Evolutionary conservation across 2,113 vertebrate species (phyloP).

Genomic region (Tylochromis polylepis): DNA sequence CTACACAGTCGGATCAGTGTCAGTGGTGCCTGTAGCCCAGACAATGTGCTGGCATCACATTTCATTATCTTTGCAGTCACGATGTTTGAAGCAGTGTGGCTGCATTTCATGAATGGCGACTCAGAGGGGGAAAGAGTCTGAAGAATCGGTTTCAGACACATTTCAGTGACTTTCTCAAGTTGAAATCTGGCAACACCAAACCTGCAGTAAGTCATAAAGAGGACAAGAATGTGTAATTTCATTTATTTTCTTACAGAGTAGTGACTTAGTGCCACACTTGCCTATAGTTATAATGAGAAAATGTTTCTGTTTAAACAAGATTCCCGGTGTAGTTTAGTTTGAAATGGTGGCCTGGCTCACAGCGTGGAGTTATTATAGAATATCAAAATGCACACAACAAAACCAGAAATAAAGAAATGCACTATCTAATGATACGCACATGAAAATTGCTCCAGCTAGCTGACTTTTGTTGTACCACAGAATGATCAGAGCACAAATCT

Average conservation of each 20-base stretch:
- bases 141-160: background rate
- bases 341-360: background rate
- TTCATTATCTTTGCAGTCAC: slow-evolving; percentile 32
- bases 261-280: background rate
- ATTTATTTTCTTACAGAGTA: background rate
- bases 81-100: slow-evolving; percentile 17
- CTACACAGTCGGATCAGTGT: slow-evolving; percentile 32
- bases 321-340: background rate
- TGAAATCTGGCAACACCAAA: background rate
- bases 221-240: background rate
- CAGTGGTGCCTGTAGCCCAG: background rate
- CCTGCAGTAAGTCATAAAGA: background rate
- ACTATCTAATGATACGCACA: background rate
- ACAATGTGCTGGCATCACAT: slow-evolving; percentile 30
- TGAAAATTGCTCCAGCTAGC: background rate
- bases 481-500: accelerated
- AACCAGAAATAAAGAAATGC: background rate
- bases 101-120: background rate
- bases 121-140: background rate
- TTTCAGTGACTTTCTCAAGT: background rate
- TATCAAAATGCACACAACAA: background rate
- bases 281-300: background rate
- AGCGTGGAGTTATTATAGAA: background rate
- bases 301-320: background rate
- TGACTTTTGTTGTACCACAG: background rate